phyloP scores from a whole-genome alignment of 1,140 invertebrate genomes.

The Belonocnema kinseyi region DNA sequence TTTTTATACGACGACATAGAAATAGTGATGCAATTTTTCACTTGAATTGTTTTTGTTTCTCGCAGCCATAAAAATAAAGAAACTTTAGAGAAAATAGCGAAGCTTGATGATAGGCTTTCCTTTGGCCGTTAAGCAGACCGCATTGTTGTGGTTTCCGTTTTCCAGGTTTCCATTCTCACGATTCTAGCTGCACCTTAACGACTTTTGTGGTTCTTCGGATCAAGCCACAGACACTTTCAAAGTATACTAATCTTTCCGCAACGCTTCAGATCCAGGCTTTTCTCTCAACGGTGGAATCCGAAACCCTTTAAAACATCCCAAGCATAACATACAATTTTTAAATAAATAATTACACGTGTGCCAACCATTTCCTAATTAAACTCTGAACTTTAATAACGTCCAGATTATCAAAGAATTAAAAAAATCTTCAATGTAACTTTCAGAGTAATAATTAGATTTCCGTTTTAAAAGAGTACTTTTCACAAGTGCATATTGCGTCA shows the following conservation, averaged over 20 bases:
- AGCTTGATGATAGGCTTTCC: background rate
- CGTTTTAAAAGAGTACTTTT: too few relatives aligned
- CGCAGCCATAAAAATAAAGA: background rate
- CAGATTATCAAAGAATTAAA: too few relatives aligned
- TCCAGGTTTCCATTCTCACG: background rate
- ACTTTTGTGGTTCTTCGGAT: background rate
- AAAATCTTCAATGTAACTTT: too few relatives aligned
- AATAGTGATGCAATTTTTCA: background rate
- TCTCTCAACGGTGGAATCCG: background rate
- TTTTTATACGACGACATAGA: background rate
- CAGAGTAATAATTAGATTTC: too few relatives aligned
- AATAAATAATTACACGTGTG: too few relatives aligned
- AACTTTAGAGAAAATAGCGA: slow-evolving; percentile 6
- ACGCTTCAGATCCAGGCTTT: background rate
- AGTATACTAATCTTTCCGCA: background rate
- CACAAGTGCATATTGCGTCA: too few relatives aligned
- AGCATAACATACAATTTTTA: too few relatives aligned
- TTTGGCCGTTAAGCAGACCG: background rate
- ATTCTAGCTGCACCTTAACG: background rate
- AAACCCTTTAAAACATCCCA: too few relatives aligned
- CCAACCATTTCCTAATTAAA: too few relatives aligned
- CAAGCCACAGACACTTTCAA: background rate
- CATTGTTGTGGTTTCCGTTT: slow-evolving; percentile 3
- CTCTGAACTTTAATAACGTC: too few relatives aligned
- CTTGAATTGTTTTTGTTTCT: background rate